Conservation (phyloP, 2,797 vertebrate species). For the Pelodytes ibericus region DNA sequence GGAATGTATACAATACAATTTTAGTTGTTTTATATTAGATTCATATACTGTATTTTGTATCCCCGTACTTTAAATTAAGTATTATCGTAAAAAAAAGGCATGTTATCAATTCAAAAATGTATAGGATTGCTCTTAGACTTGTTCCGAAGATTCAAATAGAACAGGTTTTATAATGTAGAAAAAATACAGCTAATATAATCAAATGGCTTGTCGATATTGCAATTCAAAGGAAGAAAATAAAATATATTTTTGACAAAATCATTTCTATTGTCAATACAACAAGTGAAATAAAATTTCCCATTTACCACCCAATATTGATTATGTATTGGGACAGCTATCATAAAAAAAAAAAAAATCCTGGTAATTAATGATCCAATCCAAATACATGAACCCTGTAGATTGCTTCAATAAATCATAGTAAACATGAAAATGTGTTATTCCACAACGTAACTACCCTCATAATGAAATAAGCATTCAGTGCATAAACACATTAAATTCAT, state of each 20-base stretch:
- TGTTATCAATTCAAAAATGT: not conserved
- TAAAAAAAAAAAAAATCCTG: conserved; percentile 47
- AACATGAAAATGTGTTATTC: conserved; percentile 44
- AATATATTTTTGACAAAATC: conserved; percentile 17
- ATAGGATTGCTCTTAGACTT: not conserved
- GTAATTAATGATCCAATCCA: conserved; percentile 56
- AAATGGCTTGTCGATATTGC: conserved; percentile 3
- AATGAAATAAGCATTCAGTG: conserved; percentile 39
- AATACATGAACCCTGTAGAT: conserved; percentile 50
- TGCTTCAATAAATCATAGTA: conserved; percentile 52
- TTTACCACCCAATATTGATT: conserved; percentile 51
- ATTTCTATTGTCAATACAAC: conserved; percentile 26
- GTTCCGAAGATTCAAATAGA: not conserved
- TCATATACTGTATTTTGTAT: no score
- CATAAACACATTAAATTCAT: conserved; percentile 55
- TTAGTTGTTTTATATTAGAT: no score
- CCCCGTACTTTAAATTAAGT: not conserved
- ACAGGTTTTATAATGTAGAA: not conserved
- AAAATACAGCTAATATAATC: not conserved
- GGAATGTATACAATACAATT: no score
- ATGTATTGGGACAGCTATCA: conserved; percentile 41
- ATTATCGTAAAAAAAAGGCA: not conserved
- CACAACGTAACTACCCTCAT: conserved; percentile 34
- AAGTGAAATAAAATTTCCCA: conserved; percentile 28
- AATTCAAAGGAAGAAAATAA: not conserved